A percentile compares a stretch with the other conserved stretches of the same genome.
Evolutionary conservation across 2,797 vertebrate species (phyloP).

Genomic region (Cuculus canorus): DNA sequence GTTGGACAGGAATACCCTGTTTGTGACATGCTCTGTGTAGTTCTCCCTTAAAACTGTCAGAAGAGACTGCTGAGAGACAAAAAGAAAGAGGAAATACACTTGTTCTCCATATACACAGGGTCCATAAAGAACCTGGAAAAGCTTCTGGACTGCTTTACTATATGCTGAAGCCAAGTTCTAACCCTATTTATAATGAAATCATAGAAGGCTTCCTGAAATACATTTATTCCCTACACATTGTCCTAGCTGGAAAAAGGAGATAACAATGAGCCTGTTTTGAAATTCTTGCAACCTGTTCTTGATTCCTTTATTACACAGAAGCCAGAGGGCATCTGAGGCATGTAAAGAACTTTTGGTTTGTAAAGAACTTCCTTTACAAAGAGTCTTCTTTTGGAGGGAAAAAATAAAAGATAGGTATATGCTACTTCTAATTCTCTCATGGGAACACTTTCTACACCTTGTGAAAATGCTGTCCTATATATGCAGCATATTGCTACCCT

Average conservation of each 20-base stretch:
- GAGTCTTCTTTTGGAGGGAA: background rate
- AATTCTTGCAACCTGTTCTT: background rate
- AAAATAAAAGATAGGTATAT: background rate
- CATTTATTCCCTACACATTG: background rate
- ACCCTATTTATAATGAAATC: background rate
- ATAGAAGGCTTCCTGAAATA: background rate
- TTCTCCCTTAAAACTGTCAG: background rate
- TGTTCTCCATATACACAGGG: background rate
- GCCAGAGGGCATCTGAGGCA: background rate
- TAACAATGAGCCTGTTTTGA: background rate
- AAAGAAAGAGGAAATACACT: background rate
- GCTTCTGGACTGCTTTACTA: background rate
- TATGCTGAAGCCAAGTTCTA: background rate
- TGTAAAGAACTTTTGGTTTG: background rate
- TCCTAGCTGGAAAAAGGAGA: background rate
- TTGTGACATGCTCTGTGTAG: background rate
- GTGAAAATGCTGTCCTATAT: background rate
- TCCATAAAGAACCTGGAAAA: background rate
- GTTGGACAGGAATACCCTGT: accelerated
- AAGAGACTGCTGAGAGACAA: background rate
- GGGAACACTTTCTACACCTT: background rate
- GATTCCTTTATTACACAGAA: background rate
- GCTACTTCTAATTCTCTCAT: background rate
- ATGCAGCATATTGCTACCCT: background rate
- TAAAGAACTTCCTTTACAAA: background rate